These are phyloP conservation scores for Drosophila nasuta DNA, from an alignment of 1,140 invertebrate genomes.

Conservation along the genomic window DNA sequence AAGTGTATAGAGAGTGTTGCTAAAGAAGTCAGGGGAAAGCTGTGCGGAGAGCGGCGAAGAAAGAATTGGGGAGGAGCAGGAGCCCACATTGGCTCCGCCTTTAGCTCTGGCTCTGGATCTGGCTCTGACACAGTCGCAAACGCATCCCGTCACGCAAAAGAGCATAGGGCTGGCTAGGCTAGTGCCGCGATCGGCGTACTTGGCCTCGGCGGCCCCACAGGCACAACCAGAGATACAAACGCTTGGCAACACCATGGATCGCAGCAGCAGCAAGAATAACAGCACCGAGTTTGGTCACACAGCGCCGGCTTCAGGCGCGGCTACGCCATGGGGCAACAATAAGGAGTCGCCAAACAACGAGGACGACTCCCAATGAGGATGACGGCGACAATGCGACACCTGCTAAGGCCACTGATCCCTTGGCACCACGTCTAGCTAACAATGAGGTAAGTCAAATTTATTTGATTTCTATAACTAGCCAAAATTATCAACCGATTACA, in stretches of 20 bases:
- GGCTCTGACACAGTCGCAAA: slow-evolving; percentile 32
- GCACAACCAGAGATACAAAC: slow-evolving; percentile 22
- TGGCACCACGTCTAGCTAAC: slow-evolving; percentile 73
- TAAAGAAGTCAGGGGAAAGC: slow-evolving; percentile 27
- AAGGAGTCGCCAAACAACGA: slow-evolving; percentile 79
- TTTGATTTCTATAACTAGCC: too few species aligned
- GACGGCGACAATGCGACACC: slow-evolving; percentile 75
- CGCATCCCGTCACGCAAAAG: slow-evolving; percentile 25
- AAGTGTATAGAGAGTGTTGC: slow-evolving; percentile 42
- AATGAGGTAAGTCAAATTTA: slow-evolving; percentile 65
- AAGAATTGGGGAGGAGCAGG: neutral
- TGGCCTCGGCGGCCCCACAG: slow-evolving; percentile 49
- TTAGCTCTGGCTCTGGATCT: slow-evolving; percentile 30
- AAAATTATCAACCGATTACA: too few species aligned
- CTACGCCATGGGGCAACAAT: slow-evolving; percentile 76
- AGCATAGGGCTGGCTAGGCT: slow-evolving; percentile 63
- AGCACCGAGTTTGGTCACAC: slow-evolving; percentile 68
- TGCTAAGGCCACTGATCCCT: slow-evolving; percentile 80
- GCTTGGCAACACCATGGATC: slow-evolving; percentile 63
- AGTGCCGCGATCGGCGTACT: slow-evolving; percentile 75
- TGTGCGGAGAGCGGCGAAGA: slow-evolving; percentile 3
- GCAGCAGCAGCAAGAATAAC: slow-evolving; percentile 62
- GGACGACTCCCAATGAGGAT: slow-evolving; percentile 78
- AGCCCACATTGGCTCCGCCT: slow-evolving; percentile 22
- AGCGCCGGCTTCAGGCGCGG: slow-evolving; percentile 20